phyloP scores from a whole-genome alignment of 2,797 vertebrate genomes.

The Onychomys torridus region DNA sequence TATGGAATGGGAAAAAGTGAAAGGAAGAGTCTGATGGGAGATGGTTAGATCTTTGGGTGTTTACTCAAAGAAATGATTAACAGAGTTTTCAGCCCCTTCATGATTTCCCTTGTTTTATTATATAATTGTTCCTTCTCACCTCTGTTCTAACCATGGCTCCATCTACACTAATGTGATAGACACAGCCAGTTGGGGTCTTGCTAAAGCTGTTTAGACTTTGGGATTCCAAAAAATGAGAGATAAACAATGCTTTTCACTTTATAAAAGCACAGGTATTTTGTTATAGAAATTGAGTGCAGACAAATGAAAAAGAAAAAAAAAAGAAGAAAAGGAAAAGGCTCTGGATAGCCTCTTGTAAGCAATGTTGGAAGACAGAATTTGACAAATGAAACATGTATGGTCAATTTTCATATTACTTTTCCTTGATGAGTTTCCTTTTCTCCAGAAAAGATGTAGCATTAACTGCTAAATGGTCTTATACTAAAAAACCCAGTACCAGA shows the following conservation, averaged over 20 bases:
- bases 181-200: not conserved
- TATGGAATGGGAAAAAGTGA: not conserved
- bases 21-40: not conserved
- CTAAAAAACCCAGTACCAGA: too few relatives aligned
- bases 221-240: not conserved
- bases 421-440: not conserved
- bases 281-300: not conserved
- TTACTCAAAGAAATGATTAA: not conserved
- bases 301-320: not conserved
- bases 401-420: not conserved
- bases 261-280: not conserved
- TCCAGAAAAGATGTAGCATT: not conserved
- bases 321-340: not conserved
- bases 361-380: not conserved
- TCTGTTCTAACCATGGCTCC: not conserved
- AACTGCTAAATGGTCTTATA: too few relatives aligned
- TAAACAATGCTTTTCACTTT: not conserved
- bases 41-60: not conserved
- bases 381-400: not conserved
- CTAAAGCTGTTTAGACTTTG: not conserved
- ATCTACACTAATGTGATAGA: not conserved
- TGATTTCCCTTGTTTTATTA: not conserved
- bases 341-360: not conserved
- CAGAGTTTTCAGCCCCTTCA: not conserved
- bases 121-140: too few relatives aligned